Percentiles rank a stretch among this genome's conserved stretches.
These are phyloP conservation scores for Rotaria socialis DNA, from an alignment of 2,888 invertebrate genomes.

Conservation along the genomic window DNA sequence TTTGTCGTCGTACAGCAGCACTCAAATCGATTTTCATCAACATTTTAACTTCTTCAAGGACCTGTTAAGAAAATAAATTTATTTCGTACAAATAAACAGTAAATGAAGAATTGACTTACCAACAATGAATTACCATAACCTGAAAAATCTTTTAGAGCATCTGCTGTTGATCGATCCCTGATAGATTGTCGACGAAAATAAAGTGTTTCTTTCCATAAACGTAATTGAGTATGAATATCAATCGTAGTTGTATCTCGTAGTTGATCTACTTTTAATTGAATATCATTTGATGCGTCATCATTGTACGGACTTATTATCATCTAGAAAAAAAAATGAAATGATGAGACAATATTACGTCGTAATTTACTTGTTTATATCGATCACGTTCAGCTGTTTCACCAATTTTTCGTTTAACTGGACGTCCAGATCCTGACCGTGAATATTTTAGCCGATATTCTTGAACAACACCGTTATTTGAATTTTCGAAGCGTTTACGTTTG, in stretches of 20 bases:
- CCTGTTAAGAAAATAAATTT: too few relatives aligned
- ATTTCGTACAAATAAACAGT: too few relatives aligned
- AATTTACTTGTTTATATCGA: neutral
- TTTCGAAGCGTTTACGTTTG: neutral
- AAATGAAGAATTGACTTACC: neutral
- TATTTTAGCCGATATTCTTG: neutral
- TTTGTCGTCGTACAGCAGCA: neutral
- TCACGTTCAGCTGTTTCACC: neutral
- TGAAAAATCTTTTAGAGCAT: neutral
- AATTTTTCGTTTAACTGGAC: neutral
- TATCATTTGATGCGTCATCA: neutral
- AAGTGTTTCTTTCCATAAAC: neutral
- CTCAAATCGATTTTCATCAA: neutral
- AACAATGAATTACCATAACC: neutral
- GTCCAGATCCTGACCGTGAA: neutral
- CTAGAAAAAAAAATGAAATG: neutral
- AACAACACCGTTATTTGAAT: neutral
- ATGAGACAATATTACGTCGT: neutral
- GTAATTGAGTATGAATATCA: neutral
- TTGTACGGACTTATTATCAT: neutral
- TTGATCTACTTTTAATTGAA: neutral
- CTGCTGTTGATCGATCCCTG: neutral
- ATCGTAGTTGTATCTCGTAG: neutral
- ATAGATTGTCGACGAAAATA: neutral
- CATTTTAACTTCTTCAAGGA: neutral